These are phyloP conservation scores for Aporophyla nigra DNA, from an alignment of 2,888 invertebrate genomes.

Conservation along the genomic window DNA sequence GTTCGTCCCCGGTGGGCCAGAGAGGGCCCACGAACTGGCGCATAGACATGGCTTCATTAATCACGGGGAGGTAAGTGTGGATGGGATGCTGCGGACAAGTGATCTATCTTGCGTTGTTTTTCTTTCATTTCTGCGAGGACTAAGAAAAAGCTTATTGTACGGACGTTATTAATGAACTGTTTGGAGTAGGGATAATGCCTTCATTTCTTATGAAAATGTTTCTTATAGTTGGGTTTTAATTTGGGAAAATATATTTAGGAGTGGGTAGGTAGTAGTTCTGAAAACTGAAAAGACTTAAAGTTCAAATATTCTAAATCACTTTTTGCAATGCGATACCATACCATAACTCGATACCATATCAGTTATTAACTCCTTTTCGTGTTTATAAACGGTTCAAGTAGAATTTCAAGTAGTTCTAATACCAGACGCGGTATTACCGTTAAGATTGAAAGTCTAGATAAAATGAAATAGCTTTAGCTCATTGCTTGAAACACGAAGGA, in stretches of 20 bases:
- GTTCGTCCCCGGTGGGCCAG: constrained; percentile 79
- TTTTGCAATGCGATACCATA: constrained; percentile 13
- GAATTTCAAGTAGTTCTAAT: constrained; percentile 43
- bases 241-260: neutral
- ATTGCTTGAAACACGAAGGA: constrained; percentile 27
- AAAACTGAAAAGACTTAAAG: neutral
- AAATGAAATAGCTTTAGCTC: constrained; percentile 41
- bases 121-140: constrained; percentile 59
- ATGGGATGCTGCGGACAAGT: constrained; percentile 59
- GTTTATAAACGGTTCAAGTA: constrained; percentile 39
- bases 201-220: constrained; percentile 35
- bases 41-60: constrained; percentile 87
- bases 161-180: constrained; percentile 65
- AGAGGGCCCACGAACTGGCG: constrained; percentile 83
- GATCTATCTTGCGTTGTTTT: constrained; percentile 66
- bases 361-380: constrained; percentile 34
- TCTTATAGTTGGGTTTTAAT: constrained; percentile 29
- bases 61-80: constrained; percentile 86
- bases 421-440: constrained; percentile 25
- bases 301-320: neutral
- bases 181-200: constrained; percentile 41
- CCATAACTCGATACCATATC: constrained; percentile 11
- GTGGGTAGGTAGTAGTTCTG: neutral
- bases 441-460: constrained; percentile 56
- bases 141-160: constrained; percentile 57